Evolutionary conservation across 2,888 invertebrate genomes (phyloP).

Genomic region (Sphaerolaimus hirsutus): DNA sequence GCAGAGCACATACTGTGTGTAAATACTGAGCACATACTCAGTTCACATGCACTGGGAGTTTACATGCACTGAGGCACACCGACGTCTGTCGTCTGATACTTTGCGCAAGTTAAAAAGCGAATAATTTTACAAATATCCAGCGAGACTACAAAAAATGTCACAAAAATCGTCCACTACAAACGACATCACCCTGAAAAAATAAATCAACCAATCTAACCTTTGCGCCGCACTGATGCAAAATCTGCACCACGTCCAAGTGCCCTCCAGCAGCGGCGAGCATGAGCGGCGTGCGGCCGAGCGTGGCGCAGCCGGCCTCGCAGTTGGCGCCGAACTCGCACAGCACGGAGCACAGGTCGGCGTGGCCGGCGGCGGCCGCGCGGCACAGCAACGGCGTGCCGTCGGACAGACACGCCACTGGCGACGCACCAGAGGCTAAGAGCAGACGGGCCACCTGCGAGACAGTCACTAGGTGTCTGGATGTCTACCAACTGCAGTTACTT

Average conservation of each 20-base stretch:
- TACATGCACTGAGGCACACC: too few species aligned
- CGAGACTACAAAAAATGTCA: too few species aligned
- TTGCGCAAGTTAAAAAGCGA: too few species aligned
- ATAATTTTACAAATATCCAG: too few species aligned
- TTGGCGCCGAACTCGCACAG: constrained; percentile 74
- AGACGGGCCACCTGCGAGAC: constrained; percentile 51
- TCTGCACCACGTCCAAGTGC: constrained; percentile 49
- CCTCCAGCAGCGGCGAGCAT: constrained; percentile 64
- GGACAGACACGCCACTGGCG: constrained; percentile 45
- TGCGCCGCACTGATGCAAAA: constrained; percentile 34
- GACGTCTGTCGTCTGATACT: too few species aligned
- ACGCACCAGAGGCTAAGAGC: constrained; percentile 62
- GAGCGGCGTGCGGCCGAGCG: constrained; percentile 62
- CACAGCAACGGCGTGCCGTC: constrained; percentile 46
- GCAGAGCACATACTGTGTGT: too few species aligned
- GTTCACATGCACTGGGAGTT: too few species aligned
- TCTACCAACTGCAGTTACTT: too few species aligned
- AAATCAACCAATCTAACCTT: constrained; percentile 20
- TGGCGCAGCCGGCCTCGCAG: constrained; percentile 50
- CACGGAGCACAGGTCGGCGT: constrained; percentile 63
- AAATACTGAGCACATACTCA: too few species aligned
- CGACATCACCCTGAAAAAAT: too few species aligned
- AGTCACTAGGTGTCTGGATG: too few species aligned
- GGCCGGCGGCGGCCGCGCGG: constrained; percentile 71
- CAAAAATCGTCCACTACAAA: too few species aligned